Evolutionary conservation across 2,113 vertebrate species (phyloP).

Genomic region (Hirundichthys speculiger): DNA sequence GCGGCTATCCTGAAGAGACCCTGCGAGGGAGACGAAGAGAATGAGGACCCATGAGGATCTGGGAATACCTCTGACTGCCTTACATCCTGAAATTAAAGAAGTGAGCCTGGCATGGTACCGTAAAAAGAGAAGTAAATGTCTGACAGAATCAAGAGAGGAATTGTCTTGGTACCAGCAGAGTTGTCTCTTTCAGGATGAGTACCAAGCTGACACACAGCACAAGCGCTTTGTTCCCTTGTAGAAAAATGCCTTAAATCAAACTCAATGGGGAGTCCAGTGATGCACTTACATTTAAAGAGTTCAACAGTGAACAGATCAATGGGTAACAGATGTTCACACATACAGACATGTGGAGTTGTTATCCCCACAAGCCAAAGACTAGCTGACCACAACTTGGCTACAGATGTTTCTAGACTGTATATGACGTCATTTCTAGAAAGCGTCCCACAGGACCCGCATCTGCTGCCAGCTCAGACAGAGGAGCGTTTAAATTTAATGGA

Average conservation of each 20-base stretch:
- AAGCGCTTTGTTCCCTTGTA: conserved; percentile 27
- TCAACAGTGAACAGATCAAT: conserved; percentile 44
- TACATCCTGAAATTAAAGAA: conserved; percentile 45
- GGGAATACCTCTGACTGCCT: conserved; percentile 22
- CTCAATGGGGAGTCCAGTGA: conserved; percentile 28
- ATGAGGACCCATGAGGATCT: neutral
- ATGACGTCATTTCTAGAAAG: conserved; percentile 20
- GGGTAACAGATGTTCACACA: conserved; percentile 51
- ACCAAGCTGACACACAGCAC: neutral
- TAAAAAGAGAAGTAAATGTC: conserved; percentile 58
- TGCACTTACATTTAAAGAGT: conserved; percentile 38
- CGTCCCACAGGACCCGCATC: conserved; percentile 32
- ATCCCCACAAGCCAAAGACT: conserved; percentile 20
- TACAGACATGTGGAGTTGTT: conserved; percentile 14
- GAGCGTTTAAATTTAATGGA: conserved; percentile 6
- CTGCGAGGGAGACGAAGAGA: conserved; percentile 65
- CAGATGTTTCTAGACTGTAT: conserved; percentile 58
- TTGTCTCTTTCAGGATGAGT: conserved; percentile 33
- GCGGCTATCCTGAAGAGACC: conserved; percentile 97
- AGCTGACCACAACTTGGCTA: conserved; percentile 50
- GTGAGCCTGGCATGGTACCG: conserved; percentile 7
- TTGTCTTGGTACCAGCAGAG: conserved; percentile 21
- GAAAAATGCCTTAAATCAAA: conserved; percentile 18
- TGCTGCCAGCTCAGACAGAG: conserved; percentile 24
- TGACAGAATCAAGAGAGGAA: conserved; percentile 25